Conservation (phyloP, 2,888 invertebrate genomes). For the Lochmaea crataegi region DNA sequence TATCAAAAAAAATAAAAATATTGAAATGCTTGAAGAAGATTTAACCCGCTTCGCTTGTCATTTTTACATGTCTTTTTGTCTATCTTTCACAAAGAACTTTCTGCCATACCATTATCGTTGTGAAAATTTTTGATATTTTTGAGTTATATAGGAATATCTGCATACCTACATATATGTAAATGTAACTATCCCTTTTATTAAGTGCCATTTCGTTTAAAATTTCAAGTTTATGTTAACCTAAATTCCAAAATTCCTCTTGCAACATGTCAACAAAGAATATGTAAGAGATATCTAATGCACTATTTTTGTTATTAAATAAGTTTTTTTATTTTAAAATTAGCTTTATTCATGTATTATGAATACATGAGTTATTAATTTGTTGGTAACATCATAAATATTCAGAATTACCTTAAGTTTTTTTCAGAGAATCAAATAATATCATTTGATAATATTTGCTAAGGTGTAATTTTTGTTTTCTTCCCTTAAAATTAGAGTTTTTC, state of each 20-base stretch:
- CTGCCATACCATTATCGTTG: slow-evolving; percentile 11
- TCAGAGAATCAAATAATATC: background rate
- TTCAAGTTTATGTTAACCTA: background rate
- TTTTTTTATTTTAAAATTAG: background rate
- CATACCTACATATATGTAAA: background rate
- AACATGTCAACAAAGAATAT: slow-evolving; percentile 3
- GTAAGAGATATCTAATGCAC: slow-evolving; percentile 8
- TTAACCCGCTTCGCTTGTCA: background rate
- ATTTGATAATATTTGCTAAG: background rate
- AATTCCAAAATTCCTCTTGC: background rate
- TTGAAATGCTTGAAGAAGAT: background rate
- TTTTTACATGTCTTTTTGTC: background rate
- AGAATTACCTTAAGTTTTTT: background rate
- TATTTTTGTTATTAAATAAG: slow-evolving; percentile 11
- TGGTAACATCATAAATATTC: background rate
- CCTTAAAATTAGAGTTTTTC: background rate
- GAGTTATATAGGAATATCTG: background rate
- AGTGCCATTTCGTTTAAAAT: background rate
- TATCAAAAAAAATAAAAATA: slow-evolving; percentile 2
- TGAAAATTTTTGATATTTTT: slow-evolving; percentile 15
- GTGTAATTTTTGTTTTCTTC: slow-evolving; percentile 16
- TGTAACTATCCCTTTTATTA: background rate
- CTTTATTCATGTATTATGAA: no score
- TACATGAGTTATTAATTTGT: background rate
- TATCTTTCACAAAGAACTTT: slow-evolving; percentile 7